Conservation (phyloP, 2,797 vertebrate genomes). For the Mastacembelus armatus region DNA sequence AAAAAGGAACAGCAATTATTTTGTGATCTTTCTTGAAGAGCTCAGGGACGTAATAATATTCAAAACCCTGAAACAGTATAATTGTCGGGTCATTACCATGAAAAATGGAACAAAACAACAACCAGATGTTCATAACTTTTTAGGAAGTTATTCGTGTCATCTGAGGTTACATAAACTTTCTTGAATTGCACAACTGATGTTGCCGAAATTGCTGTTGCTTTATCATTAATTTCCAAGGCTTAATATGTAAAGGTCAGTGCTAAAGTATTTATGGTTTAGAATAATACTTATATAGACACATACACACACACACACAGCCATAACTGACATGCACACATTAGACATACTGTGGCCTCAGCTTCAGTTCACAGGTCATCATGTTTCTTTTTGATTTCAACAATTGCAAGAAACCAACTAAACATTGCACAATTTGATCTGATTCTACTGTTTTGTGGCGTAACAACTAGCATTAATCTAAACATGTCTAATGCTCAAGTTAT, state of each 20-base stretch:
- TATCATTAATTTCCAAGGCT: background rate
- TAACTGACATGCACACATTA: background rate
- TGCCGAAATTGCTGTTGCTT: background rate
- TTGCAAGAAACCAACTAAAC: background rate
- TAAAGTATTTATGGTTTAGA: background rate
- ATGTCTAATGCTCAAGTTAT: background rate
- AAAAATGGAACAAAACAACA: constrained; percentile 13
- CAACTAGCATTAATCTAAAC: no score
- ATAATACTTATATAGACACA: no score
- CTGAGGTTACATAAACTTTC: constrained; percentile 19
- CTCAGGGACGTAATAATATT: background rate
- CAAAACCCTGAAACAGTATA: constrained; percentile 9
- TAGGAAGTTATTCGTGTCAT: constrained; percentile 33
- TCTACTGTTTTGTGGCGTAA: background rate
- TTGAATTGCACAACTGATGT: constrained; percentile 49
- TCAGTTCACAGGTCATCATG: background rate
- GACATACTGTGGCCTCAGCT: background rate
- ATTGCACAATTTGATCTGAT: constrained; percentile 4
- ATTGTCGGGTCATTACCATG: no score
- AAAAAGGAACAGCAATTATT: constrained; percentile 15
- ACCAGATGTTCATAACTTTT: constrained; percentile 48
- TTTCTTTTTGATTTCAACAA: background rate
- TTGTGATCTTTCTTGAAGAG: background rate
- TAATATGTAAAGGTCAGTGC: background rate
- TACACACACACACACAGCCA: background rate